Evolutionary conservation across 1,140 invertebrate species (phyloP).

Genomic region (Paraescarpia echinospica): DNA sequence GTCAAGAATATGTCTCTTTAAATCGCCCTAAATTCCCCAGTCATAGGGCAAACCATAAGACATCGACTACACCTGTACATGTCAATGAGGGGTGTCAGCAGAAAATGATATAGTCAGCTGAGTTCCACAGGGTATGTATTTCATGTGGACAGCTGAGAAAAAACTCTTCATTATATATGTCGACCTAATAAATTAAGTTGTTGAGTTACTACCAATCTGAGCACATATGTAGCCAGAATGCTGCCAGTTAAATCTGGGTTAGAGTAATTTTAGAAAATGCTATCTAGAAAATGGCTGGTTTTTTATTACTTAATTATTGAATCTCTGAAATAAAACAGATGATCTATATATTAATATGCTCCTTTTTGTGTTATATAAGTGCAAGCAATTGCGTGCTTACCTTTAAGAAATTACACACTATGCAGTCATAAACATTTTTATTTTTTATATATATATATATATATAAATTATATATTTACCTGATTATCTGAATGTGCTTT

Average conservation of each 20-base stretch:
- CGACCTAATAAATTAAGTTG: background rate
- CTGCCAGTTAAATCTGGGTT: background rate
- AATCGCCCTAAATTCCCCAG: background rate
- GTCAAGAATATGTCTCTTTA: background rate
- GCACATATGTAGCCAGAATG: background rate
- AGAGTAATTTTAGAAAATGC: background rate
- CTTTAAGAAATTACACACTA: background rate
- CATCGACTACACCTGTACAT: background rate
- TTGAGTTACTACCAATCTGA: background rate
- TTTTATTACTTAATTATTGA: background rate
- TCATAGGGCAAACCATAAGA: background rate
- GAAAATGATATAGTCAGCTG: background rate
- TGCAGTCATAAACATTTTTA: background rate
- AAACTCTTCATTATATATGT: background rate
- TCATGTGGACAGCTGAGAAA: background rate
- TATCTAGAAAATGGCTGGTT: too few species aligned
- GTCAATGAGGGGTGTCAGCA: background rate
- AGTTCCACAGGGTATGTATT: background rate
- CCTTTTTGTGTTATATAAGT: background rate
- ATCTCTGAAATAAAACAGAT: background rate
- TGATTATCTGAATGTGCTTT: background rate
- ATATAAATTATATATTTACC: background rate
- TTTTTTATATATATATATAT: background rate
- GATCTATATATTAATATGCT: background rate
- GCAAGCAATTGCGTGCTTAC: background rate